Evolutionary conservation across 1,140 invertebrate species (phyloP).

Genomic region (Doryteuthis pealeii): DNA sequence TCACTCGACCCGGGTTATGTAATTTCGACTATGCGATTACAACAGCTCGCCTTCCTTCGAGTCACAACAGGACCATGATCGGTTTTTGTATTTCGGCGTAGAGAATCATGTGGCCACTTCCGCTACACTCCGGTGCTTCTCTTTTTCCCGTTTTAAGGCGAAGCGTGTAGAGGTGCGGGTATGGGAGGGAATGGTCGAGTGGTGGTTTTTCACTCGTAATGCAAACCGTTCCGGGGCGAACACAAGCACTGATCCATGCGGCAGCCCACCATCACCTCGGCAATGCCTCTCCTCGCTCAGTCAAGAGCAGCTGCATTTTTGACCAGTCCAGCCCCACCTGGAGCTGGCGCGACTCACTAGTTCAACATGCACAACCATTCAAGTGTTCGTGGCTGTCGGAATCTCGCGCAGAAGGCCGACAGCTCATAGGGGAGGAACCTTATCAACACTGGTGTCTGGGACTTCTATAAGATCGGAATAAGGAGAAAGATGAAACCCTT

Average conservation of each 20-base stretch:
- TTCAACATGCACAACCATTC: not conserved
- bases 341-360: not conserved
- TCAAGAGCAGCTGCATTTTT: not conserved
- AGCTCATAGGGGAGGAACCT: not conserved
- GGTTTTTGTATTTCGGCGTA: not conserved
- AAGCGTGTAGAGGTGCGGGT: not conserved
- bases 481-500: not conserved
- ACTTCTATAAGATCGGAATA: too few species aligned
- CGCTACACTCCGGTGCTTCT: not conserved
- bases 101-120: not conserved
- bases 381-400: not conserved
- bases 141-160: not conserved
- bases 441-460: not conserved
- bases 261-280: not conserved
- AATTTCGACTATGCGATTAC: not conserved
- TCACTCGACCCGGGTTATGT: not conserved
- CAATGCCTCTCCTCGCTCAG: not conserved
- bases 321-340: not conserved
- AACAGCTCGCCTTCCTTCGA: not conserved
- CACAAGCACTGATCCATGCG: not conserved
- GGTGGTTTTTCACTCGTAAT: not conserved
- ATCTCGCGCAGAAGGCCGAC: not conserved
- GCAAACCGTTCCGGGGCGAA: not conserved
- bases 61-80: not conserved
- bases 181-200: not conserved